A percentile compares a stretch with the other conserved stretches of the same genome.
Conservation (phyloP, 2,888 invertebrate species). For the Trichacis sp. region DNA sequence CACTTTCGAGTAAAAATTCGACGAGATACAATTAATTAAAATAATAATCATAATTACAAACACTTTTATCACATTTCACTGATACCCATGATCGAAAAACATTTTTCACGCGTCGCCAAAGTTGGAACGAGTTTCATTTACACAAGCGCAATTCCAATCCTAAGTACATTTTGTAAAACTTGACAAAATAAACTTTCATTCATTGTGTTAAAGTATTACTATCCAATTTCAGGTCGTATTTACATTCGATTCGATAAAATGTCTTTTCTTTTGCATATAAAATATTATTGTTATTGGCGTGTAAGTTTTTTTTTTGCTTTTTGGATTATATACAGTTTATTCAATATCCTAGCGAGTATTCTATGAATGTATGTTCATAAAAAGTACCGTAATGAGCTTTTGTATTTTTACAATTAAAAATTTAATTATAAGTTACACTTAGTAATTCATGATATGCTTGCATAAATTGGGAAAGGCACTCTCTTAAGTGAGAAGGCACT, state of each 20-base stretch:
- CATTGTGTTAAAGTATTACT: conserved; percentile 33
- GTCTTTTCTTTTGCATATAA: conserved; percentile 47
- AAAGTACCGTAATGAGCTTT: conserved; percentile 31
- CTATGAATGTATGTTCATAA: conserved; percentile 28
- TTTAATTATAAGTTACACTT: neutral
- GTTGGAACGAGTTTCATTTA: too few species aligned
- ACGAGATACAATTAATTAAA: too few species aligned
- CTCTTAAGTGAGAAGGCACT: conserved; percentile 27
- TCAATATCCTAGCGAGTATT: conserved; percentile 40
- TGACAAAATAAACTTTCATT: conserved; percentile 10
- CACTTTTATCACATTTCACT: conserved; percentile 1
- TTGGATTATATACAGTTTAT: conserved; percentile 55
- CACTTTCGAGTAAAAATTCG: too few species aligned
- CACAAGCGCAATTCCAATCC: neutral
- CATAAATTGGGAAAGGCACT: conserved; percentile 22
- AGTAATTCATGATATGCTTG: conserved; percentile 20
- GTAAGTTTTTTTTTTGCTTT: conserved; percentile 34
- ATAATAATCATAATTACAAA: conserved; percentile 1
- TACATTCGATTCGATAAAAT: conserved; percentile 51
- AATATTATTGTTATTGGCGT: conserved; percentile 45
- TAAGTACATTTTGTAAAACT: conserved; percentile 2
- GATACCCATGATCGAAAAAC: neutral
- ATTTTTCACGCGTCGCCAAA: neutral
- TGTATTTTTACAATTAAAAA: conserved; percentile 12
- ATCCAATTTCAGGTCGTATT: conserved; percentile 52